Evolutionary conservation across 1,140 invertebrate genomes (phyloP), one percentile per base, ranked within the genome.

Genomic region (Adelges cooleyi): DNA sequence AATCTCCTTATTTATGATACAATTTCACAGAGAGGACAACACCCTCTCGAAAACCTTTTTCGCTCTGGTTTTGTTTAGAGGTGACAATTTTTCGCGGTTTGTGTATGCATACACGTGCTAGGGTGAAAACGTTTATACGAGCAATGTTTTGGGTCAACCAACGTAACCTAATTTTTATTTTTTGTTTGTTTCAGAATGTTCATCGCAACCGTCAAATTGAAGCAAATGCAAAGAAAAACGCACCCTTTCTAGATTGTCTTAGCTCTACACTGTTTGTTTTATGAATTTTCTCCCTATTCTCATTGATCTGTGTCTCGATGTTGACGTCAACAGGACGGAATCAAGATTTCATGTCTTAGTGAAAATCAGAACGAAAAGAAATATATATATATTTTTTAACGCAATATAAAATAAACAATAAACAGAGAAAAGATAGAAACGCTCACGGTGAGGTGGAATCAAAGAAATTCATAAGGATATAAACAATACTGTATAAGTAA

Each of bases 101-200:
- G 23, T 23, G 33, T 38, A 2, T 6, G 17, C 15, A 27, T 3
- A 13, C 13, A 20, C 20, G 15, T 10, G 33, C 18, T 54, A 13
- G 18, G 1, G 1, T 20, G 17, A 54, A 54, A 54, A 10, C 2
- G 29, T 38, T 38, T 54, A 23, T 40, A 10, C 13, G 13, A 23
- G 33, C n/a, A n/a, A n/a, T n/a, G n/a, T n/a, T n/a, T n/a, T n/a
- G n/a, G n/a, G n/a, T n/a, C n/a, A 33, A 33, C 5, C 11, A 33
- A 59, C 44, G 40, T 59, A 59, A 27, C 38, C 40, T 59, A 44
- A 59, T 59, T 59, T 59, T 17, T 59, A 44, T 59, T n/a, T 40
- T 59, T 56, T 18, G n/a, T 59, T 59, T 59, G 20, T 54, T 59
- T 59, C 40, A 59, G 54, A 38, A 27, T 40, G 27, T 36, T 44